Evolutionary conservation across 2,797 vertebrate species (phyloP), one percentile per base, ranked within the genome.

Genomic region (Bradypodion pumilum): DNA sequence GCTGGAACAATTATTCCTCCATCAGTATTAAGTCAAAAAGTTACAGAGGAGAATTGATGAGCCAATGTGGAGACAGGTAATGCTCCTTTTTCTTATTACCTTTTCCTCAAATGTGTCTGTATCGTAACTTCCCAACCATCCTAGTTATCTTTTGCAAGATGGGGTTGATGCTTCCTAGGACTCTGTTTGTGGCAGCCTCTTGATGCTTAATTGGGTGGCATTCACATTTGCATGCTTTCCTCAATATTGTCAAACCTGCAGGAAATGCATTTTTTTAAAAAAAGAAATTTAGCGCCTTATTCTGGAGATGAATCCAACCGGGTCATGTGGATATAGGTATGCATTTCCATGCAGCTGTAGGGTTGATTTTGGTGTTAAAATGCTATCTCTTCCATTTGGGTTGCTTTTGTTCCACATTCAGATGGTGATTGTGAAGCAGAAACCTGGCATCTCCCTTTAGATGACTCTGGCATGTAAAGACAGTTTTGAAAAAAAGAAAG

Each of bases 21-120:
- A 78, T 91, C 91, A 88, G 74, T 92, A 86, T 87, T 94, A 90
- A 95, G 89, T 94, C 90, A 93, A 90, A 94, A 94, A 90, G 88
- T 91, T 94, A 85, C 59, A 92, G 87, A 23, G 68, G 83, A 89
- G 83, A 90, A 82, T 91, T 84, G 85, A 35, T 56, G 94, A 91
- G 32, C 37, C 91, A 85, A 42, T 85, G 70, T 88, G 77, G 32
- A 60, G 84, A 85, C 90, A 94, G 91, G 90, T 94, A 93, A 93
- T 35, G 77, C 83, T 44, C 81, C 79, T 91, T 80, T 90, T 12
- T 92, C 88, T 76, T 84, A 88, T 90, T 91, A 35, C 74, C 77
- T 84, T 84, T 66, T 86, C 86, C 82, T 76, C 78, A 56, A 27
- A 76, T 85, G 87, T 88, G 82, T 75, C 85, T 90, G 76, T 83